A percentile compares a stretch with the other conserved stretches of the same genome.
These are phyloP conservation scores for Drosophila fulvimacula DNA, from an alignment of 2,888 invertebrate species.

Conservation along the genomic window DNA sequence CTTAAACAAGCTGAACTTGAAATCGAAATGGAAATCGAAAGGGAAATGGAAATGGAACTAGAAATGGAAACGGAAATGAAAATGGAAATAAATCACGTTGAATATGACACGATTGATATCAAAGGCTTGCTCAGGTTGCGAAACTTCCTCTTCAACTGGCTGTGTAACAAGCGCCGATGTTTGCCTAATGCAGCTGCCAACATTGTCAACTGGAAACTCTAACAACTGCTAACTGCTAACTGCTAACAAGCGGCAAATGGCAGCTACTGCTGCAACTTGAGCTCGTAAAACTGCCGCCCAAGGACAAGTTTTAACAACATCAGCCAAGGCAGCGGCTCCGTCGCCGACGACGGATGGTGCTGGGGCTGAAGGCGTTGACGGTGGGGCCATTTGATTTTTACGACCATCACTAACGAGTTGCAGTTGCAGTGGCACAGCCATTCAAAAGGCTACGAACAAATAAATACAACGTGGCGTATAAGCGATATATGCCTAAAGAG, in stretches of 20 bases:
- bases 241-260: slow-evolving; percentile 69
- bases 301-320: slow-evolving; percentile 72
- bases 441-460: slow-evolving; percentile 37
- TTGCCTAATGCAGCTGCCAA: slow-evolving; percentile 66
- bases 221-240: slow-evolving; percentile 48
- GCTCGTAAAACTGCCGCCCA: slow-evolving; percentile 68
- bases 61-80: slow-evolving; percentile 28
- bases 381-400: slow-evolving; percentile 70
- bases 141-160: slow-evolving; percentile 24
- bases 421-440: slow-evolving; percentile 59
- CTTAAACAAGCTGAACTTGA: slow-evolving; percentile 70
- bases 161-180: slow-evolving; percentile 42
- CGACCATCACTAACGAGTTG: slow-evolving; percentile 70
- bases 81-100: slow-evolving; percentile 25
- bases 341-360: slow-evolving; percentile 18
- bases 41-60: slow-evolving; percentile 30
- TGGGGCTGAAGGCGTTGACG: slow-evolving; percentile 8
- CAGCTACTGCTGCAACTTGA: slow-evolving; percentile 59
- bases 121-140: slow-evolving; percentile 31
- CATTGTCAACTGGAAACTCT: slow-evolving; percentile 70
- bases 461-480: slow-evolving; percentile 70
- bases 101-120: slow-evolving; percentile 42
- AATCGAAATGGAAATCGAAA: slow-evolving; percentile 54
- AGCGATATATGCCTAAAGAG: slow-evolving; percentile 51
- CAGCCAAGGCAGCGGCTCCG: slow-evolving; percentile 26